Evolutionary conservation across 2,888 invertebrate species (phyloP), one percentile per base, ranked within the genome.

Genomic region (Scaptomyza tumidula): DNA sequence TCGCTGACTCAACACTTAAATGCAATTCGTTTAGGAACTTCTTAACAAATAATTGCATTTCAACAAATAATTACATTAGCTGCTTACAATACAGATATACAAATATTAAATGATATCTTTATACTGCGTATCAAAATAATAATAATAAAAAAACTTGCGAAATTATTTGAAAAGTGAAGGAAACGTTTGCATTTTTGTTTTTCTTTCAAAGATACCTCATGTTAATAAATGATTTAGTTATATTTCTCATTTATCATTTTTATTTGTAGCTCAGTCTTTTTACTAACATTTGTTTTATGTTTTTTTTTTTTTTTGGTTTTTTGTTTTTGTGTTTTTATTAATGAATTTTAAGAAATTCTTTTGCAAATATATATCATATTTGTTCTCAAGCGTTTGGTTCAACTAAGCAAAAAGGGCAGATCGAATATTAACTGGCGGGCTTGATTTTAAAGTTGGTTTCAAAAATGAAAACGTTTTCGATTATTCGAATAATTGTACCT

Each of bases 201-300:
- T 19, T 59, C 29, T 50, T 62, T 52, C 31, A 56, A 55, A 50
- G 44, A 60, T 67, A 73, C 61, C 56, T 69, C 53, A 31, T 62
- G 19, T 54, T 54, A 44, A 63, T 61, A 70, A 54, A 45, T 70
- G 39, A 52, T 54, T 57, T 64, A 41, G 10, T 39, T 14, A 39
- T 46, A 54, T 60, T 49, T 44, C 49, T 13, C 37, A 33, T 62
- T 73, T 61, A 31, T 68, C 69, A 49, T 59, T 68, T 61, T 45
- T 70, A 71, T 83, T 79, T 87, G 83, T 87, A 86, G 86, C 86
- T 86, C 86, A 86, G 86, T 86, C 86, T 86, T 86, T 82, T 86
- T 86, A 87, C 86, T 86, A 86, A 86, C 83, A 79, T 81, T 85
- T 85, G 68, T 71, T 66, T 74, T 74, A 56, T 53, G 27, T 41